Conservation (phyloP, 2,888 invertebrate genomes). For the Trachelus troglodyta region DNA sequence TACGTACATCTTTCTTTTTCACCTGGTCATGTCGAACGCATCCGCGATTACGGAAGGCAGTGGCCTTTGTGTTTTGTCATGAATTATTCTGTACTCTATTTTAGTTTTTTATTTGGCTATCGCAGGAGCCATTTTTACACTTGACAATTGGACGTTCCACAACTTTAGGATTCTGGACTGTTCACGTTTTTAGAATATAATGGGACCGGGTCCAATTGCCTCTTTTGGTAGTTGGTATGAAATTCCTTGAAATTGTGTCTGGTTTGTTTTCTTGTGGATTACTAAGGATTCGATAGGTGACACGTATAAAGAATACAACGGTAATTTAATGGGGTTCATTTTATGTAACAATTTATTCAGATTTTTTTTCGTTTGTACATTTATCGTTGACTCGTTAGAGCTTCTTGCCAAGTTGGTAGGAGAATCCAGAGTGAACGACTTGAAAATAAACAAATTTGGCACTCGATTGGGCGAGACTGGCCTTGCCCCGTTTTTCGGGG, state of each 20-base stretch:
- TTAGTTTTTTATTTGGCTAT: background rate
- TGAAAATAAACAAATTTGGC: conserved; percentile 36
- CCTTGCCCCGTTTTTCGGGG: conserved; percentile 19
- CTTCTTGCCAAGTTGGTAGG: background rate
- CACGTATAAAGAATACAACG: background rate
- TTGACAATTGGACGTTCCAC: background rate
- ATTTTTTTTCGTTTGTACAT: conserved; percentile 18
- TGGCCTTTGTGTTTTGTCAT: background rate
- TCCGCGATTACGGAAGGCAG: background rate
- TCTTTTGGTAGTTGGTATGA: background rate
- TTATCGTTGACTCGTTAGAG: background rate
- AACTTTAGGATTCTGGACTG: background rate
- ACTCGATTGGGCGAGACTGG: conserved; percentile 50
- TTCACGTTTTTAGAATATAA: background rate
- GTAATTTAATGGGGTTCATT: conserved; percentile 16
- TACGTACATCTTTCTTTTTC: background rate
- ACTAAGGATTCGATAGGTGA: background rate
- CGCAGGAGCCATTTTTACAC: background rate
- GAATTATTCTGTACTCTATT: background rate
- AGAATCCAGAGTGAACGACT: conserved; percentile 12
- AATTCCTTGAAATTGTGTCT: background rate
- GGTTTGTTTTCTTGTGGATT: background rate
- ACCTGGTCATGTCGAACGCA: background rate
- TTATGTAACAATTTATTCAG: conserved; percentile 64
- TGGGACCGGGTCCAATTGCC: background rate